Evolutionary conservation across 2,888 invertebrate genomes (phyloP).

Genomic region (Phyllotreta cruciferae): DNA sequence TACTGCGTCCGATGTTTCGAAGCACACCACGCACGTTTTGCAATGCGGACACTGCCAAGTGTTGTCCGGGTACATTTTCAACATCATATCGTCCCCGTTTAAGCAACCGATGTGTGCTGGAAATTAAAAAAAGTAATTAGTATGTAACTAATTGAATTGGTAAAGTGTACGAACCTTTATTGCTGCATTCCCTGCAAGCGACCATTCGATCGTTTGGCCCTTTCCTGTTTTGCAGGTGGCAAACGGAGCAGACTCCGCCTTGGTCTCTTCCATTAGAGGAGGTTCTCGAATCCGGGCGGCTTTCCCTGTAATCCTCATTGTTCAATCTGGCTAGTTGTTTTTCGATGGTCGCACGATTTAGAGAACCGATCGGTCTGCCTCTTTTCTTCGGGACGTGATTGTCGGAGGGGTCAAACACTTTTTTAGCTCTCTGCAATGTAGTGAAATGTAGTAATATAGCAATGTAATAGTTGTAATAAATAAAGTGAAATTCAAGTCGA

Average conservation of each 20-base stretch:
- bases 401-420: conserved; percentile 87
- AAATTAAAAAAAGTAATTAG: conserved; percentile 40
- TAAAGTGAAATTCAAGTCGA: too few relatives aligned
- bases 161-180: conserved; percentile 64
- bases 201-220: conserved; percentile 70
- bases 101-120: conserved; percentile 74
- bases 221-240: conserved; percentile 66
- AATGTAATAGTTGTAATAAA: too few relatives aligned
- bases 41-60: conserved; percentile 92
- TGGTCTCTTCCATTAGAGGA: conserved; percentile 58
- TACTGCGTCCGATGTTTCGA: conserved; percentile 77
- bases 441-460: too few relatives aligned
- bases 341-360: conserved; percentile 68
- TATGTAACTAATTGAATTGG: not conserved
- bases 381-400: conserved; percentile 78
- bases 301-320: conserved; percentile 51
- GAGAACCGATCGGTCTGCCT: conserved; percentile 70
- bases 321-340: conserved; percentile 56
- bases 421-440: conserved; percentile 78
- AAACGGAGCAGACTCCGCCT: conserved; percentile 70
- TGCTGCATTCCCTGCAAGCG: conserved; percentile 75
- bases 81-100: conserved; percentile 71
- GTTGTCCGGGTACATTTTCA: conserved; percentile 69
- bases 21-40: conserved; percentile 84
- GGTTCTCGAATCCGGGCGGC: conserved; percentile 56